phyloP scores from a whole-genome alignment of 2,797 vertebrate genomes.

The Toxotes lorentzi region DNA sequence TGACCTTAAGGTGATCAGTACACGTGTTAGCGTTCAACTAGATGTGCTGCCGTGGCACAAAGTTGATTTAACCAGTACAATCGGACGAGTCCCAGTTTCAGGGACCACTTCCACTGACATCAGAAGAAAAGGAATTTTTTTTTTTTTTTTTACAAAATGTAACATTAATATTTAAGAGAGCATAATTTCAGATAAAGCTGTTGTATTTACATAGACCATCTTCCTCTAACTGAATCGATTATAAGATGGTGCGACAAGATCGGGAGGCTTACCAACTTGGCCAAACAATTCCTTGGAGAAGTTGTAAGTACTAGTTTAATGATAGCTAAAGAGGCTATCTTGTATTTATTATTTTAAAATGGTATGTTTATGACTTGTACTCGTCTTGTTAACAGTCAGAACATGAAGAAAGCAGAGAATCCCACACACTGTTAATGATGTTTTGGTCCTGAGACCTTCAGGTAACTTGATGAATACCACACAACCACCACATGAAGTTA shows the following conservation, averaged over 20 bases:
- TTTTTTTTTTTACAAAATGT: too few relatives aligned
- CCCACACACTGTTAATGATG: not conserved
- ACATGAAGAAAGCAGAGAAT: not conserved
- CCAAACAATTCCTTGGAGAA: not conserved
- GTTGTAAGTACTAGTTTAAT: not conserved
- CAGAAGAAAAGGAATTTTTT: too few relatives aligned
- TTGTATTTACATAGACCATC: not conserved
- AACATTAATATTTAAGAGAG: not conserved
- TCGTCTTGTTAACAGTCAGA: not conserved
- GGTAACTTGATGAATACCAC: not conserved
- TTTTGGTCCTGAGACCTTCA: not conserved
- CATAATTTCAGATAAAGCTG: not conserved
- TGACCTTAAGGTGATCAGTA: not conserved
- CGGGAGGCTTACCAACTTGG: not conserved
- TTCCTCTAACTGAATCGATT: not conserved
- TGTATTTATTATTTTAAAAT: not conserved
- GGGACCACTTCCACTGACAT: not conserved
- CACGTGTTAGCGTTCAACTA: too few relatives aligned
- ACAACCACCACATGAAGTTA: not conserved
- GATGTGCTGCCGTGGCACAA: too few relatives aligned
- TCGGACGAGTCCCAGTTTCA: not conserved
- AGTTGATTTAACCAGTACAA: not conserved
- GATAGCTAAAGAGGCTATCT: not conserved
- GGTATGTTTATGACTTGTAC: not conserved
- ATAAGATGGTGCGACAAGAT: not conserved